Conservation (phyloP, 2,888 invertebrate genomes). For the Sepioteuthis lessoniana region DNA sequence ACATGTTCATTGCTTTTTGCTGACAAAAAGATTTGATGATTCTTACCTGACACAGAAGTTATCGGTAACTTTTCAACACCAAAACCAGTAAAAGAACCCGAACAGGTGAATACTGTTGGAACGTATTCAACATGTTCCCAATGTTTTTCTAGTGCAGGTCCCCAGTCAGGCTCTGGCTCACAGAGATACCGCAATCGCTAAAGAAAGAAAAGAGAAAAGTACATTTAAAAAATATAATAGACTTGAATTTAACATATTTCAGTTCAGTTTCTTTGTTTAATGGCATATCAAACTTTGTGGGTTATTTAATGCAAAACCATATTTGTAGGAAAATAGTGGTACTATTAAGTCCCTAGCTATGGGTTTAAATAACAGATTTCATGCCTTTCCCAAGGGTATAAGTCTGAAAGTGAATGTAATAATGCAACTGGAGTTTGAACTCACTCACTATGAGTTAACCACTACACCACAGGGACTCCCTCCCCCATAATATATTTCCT, state of each 20-base stretch:
- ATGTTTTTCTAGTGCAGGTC: slow-evolving; percentile 68
- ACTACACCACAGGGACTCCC: no score
- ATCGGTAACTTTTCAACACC: slow-evolving; percentile 44
- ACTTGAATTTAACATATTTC: no score
- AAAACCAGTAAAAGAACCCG: slow-evolving; percentile 47
- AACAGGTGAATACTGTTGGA: slow-evolving; percentile 64
- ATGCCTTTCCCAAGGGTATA: no score
- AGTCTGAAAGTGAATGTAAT: no score
- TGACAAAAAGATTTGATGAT: background rate
- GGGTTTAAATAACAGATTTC: no score
- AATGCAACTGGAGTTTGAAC: no score
- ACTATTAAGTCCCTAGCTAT: no score
- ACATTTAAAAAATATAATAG: background rate
- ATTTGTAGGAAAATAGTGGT: no score
- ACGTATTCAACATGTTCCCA: slow-evolving; percentile 67
- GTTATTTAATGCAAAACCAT: no score
- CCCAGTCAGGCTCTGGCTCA: slow-evolving; percentile 65
- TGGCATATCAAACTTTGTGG: no score
- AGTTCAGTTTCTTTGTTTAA: no score
- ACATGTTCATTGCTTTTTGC: background rate
- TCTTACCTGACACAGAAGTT: slow-evolving; percentile 46
- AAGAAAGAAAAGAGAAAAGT: slow-evolving; percentile 35
- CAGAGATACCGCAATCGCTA: slow-evolving; percentile 61
- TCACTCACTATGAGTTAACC: no score
- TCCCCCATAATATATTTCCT: background rate